These are phyloP conservation scores for Cerastis leucographa DNA, from an alignment of 2,888 invertebrate genomes.

Conservation along the genomic window DNA sequence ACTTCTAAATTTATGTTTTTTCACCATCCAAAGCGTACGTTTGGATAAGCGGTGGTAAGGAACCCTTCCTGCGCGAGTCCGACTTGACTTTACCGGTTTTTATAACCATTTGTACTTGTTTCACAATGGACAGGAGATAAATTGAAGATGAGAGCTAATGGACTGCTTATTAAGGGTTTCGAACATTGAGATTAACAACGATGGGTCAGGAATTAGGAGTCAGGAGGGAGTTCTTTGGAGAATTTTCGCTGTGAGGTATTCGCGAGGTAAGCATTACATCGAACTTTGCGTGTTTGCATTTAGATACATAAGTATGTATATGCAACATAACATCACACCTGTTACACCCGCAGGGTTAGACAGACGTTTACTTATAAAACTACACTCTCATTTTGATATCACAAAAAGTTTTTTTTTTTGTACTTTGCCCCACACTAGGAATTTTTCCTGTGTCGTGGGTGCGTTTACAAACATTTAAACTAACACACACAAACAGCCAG, in stretches of 20 bases:
- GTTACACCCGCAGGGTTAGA: neutral
- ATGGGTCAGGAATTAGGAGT: neutral
- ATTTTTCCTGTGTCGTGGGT: too few species aligned
- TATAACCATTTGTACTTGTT: conserved; percentile 23
- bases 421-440: too few species aligned
- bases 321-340: neutral
- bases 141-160: conserved; percentile 9
- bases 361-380: neutral
- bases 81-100: neutral
- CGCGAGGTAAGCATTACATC: neutral
- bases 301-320: neutral
- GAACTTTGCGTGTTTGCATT: neutral
- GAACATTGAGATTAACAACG: conserved; percentile 15
- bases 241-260: neutral
- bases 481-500: too few species aligned
- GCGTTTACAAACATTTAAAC: too few species aligned
- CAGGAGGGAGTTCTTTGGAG: neutral
- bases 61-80: neutral
- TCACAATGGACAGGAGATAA: conserved; percentile 3
- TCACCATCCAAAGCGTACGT: neutral
- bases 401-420: too few species aligned
- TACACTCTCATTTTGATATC: neutral
- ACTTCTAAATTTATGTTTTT: neutral
- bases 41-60: neutral
- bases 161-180: conserved; percentile 7